Base-by-base conservation (phyloP, 2,797 vertebrate genomes). In the Nothura maculosa region DNA sequence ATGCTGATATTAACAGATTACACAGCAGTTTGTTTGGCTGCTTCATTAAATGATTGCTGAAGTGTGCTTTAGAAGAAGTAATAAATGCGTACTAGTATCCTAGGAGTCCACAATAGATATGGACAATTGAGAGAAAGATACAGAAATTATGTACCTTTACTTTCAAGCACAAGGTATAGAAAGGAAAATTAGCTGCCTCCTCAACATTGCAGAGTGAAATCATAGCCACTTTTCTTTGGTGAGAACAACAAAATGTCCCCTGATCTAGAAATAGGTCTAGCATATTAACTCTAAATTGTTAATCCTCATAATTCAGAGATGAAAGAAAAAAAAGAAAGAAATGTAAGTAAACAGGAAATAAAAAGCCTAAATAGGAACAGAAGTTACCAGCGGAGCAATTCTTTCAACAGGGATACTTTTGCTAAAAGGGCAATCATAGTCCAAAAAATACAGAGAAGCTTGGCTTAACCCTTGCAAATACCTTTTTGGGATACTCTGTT, bases 1-100 rank as follows among this genome's bases (percentile, higher is more conserved):
- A 96, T 92, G 95, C 72, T 74, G 76, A 96, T 97, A 97, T 96
- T 95, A 97, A 95, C 83, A 96, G 57, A 96, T 94, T 97, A 93
- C 84, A 80, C 19, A 60, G 68, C 45, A 89, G 82, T 96, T 95
- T 96, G 67, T 94, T 94, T 95, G 48, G 68, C 77, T 96, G 15
- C 30, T 91, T 97, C 94, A 97, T 96, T 96, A 97, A 97, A 96
- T 62, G 83, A 69, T n/a, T 94, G 73, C 60, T 74, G 81, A 30
- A 40, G 64, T 96, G 52, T 87, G 52, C 47, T 92, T 81, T 69
- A 81, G 68, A 95, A 93, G 68, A 58, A 75, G 25, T 87, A 94
- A 96, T 80, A 89, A 90, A 87, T 92, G 72, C 47, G 87, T 72
- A 83, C 67, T 82, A 90, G 94, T 70, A 84, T 25, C 19, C 30